These are phyloP conservation scores for Nothocercus nigrocapillus DNA, from an alignment of 2,113 vertebrate genomes.

Conservation along the genomic window DNA sequence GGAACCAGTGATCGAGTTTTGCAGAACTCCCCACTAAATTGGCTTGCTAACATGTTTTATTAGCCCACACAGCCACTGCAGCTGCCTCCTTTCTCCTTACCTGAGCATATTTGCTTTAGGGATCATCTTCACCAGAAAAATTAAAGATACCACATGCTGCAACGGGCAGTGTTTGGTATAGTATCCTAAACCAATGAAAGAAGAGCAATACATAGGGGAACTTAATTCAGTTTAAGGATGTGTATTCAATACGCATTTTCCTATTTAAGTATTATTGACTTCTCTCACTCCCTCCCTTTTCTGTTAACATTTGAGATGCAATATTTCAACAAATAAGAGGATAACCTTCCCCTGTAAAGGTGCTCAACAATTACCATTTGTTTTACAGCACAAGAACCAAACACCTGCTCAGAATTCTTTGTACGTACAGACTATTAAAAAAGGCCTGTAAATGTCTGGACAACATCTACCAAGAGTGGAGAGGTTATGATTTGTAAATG, in stretches of 20 bases:
- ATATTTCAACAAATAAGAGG: neutral
- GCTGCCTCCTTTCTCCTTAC: neutral
- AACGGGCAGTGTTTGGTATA: neutral
- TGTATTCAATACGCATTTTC: neutral
- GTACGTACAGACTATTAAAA: neutral
- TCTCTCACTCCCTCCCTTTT: neutral
- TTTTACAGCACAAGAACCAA: neutral
- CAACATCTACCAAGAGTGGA: neutral
- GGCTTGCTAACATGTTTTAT: neutral
- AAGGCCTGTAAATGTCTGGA: neutral
- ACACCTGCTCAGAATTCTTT: neutral
- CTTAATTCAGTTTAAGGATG: neutral
- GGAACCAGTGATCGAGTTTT: neutral
- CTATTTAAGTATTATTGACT: neutral
- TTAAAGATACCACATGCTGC: neutral
- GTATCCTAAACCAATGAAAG: neutral
- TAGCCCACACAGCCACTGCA: neutral
- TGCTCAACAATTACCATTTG: neutral
- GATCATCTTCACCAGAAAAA: neutral
- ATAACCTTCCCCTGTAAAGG: neutral
- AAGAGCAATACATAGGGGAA: neutral
- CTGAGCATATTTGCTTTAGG: neutral
- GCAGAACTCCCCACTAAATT: neutral
- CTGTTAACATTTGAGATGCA: neutral
- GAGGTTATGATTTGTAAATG: constrained; percentile 3